Percentiles rank a stretch among this genome's conserved stretches.
phyloP scores from a whole-genome alignment of 1,140 invertebrate species.

The Glossosoma conforme region DNA sequence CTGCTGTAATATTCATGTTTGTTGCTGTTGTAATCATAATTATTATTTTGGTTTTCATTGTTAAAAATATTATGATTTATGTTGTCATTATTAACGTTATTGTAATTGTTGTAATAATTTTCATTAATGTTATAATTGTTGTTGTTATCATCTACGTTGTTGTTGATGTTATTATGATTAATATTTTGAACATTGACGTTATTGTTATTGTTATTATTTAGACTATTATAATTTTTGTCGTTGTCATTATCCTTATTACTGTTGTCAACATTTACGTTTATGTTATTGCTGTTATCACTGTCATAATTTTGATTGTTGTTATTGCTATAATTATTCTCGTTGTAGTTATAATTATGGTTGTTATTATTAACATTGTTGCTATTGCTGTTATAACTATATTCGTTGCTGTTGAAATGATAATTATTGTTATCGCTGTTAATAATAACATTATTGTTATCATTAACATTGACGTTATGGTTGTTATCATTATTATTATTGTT shows the following conservation, averaged over 20 bases:
- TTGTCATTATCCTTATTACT: neutral
- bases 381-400: neutral
- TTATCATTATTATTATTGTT: neutral
- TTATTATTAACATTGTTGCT: neutral
- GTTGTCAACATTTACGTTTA: neutral
- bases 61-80: neutral
- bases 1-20: neutral
- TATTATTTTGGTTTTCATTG: no score
- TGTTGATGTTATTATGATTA: no score
- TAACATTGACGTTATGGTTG: neutral
- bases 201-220: no score
- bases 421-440: neutral
- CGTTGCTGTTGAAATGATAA: neutral
- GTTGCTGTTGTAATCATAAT: no score
- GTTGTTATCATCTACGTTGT: no score
- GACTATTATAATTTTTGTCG: neutral
- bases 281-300: neutral
- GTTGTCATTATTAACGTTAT: neutral
- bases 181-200: neutral
- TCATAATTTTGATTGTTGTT: neutral
- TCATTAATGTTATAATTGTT: no score
- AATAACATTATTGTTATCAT: neutral
- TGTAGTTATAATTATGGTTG: neutral
- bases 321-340: neutral
- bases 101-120: neutral